phyloP scores from a whole-genome alignment of 1,140 invertebrate species.

The Seison nebaliae region DNA sequence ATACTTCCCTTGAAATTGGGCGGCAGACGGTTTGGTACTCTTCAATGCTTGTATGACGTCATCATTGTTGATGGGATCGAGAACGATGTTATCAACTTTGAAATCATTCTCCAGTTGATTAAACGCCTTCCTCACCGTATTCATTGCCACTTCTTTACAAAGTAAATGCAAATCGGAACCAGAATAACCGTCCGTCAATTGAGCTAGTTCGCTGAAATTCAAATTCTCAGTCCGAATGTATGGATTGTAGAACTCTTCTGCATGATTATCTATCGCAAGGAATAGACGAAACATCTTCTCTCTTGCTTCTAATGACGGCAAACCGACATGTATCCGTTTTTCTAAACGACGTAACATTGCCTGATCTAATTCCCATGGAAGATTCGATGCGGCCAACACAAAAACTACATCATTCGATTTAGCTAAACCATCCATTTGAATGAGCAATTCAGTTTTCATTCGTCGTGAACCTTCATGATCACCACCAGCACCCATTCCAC shows the following conservation, averaged over 20 bases:
- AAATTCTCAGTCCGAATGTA: no score
- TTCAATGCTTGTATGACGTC: conserved; percentile 30
- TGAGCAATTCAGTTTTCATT: conserved; percentile 43
- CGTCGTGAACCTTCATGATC: conserved; percentile 34
- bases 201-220: conserved; percentile 14
- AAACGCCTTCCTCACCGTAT: conserved; percentile 31
- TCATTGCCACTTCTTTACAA: conserved; percentile 52
- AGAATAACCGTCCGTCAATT: conserved; percentile 48
- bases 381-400: conserved; percentile 58
- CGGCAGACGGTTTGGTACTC: conserved; percentile 31
- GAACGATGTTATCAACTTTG: conserved; percentile 15
- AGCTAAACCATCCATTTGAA: conserved; percentile 43
- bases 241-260: conserved; percentile 18
- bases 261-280: conserved; percentile 26
- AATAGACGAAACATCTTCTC: conserved; percentile 38
- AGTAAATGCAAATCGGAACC: conserved; percentile 59
- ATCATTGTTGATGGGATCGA: conserved; percentile 29
- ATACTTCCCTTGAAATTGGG: conserved; percentile 28
- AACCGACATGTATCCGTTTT: conserved; percentile 50
- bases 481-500: conserved; percentile 23
- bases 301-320: conserved; percentile 41
- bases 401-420: conserved; percentile 41
- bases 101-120: conserved; percentile 26
- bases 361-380: conserved; percentile 67
- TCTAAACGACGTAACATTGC: conserved; percentile 60